These are phyloP conservation scores for Chaetodon trifascialis DNA, from an alignment of 2,113 vertebrate species.

Conservation along the genomic window DNA sequence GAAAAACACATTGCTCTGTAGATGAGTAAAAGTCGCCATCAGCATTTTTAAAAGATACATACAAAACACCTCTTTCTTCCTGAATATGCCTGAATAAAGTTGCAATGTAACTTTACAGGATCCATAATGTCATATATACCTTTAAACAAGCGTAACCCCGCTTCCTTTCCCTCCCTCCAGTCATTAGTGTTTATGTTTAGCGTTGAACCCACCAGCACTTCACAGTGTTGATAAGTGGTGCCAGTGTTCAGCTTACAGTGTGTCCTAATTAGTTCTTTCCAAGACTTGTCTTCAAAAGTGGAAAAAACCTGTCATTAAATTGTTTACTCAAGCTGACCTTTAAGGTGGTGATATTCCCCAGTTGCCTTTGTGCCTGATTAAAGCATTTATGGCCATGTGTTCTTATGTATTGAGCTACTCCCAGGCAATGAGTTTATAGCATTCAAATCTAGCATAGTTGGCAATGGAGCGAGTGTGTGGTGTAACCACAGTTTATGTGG, in stretches of 20 bases:
- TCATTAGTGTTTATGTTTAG: constrained; percentile 41
- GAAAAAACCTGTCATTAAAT: constrained; percentile 51
- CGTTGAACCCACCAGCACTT: constrained; percentile 19
- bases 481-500: constrained; percentile 75
- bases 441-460: constrained; percentile 48
- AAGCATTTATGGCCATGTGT: constrained; percentile 56
- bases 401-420: constrained; percentile 33
- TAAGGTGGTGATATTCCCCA: constrained; percentile 48
- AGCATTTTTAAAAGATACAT: too few species aligned
- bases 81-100: background rate
- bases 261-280: constrained; percentile 51
- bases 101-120: background rate
- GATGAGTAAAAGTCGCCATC: background rate
- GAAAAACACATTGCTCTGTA: background rate
- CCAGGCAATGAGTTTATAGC: constrained; percentile 50
- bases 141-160: background rate
- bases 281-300: constrained; percentile 40
- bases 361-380: constrained; percentile 64
- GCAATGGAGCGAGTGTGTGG: constrained; percentile 46
- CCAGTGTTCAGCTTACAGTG: constrained; percentile 19
- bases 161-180: background rate
- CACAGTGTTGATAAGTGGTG: constrained; percentile 26
- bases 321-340: constrained; percentile 74
- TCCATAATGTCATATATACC: background rate
- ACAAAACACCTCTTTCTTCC: background rate